A percentile compares a stretch with the other conserved stretches of the same genome.
These are phyloP conservation scores for Steinernema khuongi DNA, from an alignment of 1,140 invertebrate genomes.

Conservation along the genomic window DNA sequence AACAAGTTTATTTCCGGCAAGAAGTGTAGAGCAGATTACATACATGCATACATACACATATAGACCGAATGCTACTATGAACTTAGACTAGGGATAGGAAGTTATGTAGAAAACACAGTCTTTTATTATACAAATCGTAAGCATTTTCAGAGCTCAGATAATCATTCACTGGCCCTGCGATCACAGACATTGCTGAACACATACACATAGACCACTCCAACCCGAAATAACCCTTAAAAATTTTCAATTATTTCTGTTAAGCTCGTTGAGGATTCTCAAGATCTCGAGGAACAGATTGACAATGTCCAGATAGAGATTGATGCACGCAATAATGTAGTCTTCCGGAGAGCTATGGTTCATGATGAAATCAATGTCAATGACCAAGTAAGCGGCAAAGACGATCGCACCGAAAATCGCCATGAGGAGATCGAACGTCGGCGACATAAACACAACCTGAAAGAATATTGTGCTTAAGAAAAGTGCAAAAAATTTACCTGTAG, in stretches of 20 bases:
- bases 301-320: constrained; percentile 63
- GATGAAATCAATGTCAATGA: constrained; percentile 62
- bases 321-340: constrained; percentile 62
- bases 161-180: too few relatives aligned
- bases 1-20: too few relatives aligned
- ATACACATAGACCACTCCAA: not conserved
- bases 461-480: constrained; percentile 16
- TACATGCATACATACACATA: too few relatives aligned
- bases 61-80: too few relatives aligned
- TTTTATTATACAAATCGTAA: too few relatives aligned
- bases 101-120: too few relatives aligned
- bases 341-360: constrained; percentile 62
- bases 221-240: not conserved
- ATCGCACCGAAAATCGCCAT: constrained; percentile 61
- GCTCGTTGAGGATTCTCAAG: constrained; percentile 56
- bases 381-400: constrained; percentile 62
- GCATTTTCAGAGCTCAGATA: too few relatives aligned
- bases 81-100: too few relatives aligned
- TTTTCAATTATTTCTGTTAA: constrained; percentile 46
- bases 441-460: constrained; percentile 61
- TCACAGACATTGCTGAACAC: too few relatives aligned
- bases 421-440: constrained; percentile 58
- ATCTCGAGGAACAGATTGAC: constrained; percentile 63
- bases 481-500: constrained; percentile 57
- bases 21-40: too few relatives aligned